A percentile compares a stretch with the other conserved stretches of the same genome.
These are phyloP conservation scores for Chaetorhynchus papuensis DNA, from an alignment of 2,113 vertebrate genomes.

Conservation along the genomic window DNA sequence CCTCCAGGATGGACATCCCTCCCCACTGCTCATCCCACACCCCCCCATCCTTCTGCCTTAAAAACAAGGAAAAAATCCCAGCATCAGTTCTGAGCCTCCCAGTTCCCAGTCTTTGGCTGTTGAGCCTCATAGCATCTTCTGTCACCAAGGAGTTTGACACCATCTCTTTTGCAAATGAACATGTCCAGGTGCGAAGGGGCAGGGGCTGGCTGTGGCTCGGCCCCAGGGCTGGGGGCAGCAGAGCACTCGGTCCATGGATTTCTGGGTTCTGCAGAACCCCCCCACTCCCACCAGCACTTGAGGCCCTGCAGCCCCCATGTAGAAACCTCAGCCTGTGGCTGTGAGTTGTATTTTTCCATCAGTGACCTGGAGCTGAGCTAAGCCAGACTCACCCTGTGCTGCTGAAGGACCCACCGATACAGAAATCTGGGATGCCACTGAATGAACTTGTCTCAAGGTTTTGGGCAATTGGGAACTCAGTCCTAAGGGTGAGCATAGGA, in stretches of 20 bases:
- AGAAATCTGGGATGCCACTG: background rate
- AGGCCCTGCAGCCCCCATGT: background rate
- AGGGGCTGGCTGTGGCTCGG: background rate
- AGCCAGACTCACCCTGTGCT: accelerated
- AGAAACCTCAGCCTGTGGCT: background rate
- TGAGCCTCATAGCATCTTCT: background rate
- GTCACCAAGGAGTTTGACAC: background rate
- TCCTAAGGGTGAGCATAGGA: background rate
- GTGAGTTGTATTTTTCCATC: background rate
- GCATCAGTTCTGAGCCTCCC: background rate
- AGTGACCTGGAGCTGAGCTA: background rate
- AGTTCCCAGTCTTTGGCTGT: background rate
- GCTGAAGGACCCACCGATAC: background rate
- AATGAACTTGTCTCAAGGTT: background rate
- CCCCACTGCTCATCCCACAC: background rate
- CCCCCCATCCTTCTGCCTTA: background rate
- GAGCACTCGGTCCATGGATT: background rate
- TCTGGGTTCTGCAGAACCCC: background rate
- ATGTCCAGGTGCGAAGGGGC: accelerated
- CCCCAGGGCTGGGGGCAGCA: background rate
- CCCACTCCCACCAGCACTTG: background rate
- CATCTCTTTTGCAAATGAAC: background rate
- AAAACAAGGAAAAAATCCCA: background rate
- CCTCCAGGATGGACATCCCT: background rate
- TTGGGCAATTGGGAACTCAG: too few species aligned